Conservation (phyloP, 2,888 invertebrate species). For the Hirtodrosophila alboralis region DNA sequence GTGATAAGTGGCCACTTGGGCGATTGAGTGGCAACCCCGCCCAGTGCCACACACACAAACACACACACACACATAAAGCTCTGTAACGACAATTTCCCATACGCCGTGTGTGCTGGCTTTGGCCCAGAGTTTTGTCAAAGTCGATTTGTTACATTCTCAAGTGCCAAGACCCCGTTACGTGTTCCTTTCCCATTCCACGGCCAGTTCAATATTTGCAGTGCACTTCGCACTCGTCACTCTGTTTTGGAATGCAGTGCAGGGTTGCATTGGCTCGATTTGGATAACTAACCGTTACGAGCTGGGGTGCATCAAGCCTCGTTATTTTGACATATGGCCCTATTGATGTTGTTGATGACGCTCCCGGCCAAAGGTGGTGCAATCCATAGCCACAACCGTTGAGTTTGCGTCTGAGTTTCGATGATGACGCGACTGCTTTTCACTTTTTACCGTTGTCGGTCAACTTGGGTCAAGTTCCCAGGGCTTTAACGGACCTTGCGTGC, state of each 20-base stretch:
- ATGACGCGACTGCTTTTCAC: slow-evolving; percentile 74
- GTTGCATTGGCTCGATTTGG: slow-evolving; percentile 32
- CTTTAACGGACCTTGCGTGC: slow-evolving; percentile 59
- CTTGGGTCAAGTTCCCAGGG: slow-evolving; percentile 59
- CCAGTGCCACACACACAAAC: slow-evolving; percentile 20
- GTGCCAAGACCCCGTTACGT: slow-evolving; percentile 48
- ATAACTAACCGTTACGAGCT: slow-evolving; percentile 44
- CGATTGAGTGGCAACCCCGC: slow-evolving; percentile 43
- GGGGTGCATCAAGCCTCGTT: slow-evolving; percentile 69
- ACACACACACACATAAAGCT: no score
- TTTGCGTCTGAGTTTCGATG: slow-evolving; percentile 19
- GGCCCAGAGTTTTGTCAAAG: slow-evolving; percentile 74
- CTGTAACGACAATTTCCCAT: slow-evolving; percentile 51
- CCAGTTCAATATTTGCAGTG: slow-evolving; percentile 59
- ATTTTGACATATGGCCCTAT: slow-evolving; percentile 82
- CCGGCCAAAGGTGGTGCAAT: slow-evolving; percentile 39
- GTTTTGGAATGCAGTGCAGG: slow-evolving; percentile 67
- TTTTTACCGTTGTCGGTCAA: slow-evolving; percentile 61
- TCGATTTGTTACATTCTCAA: slow-evolving; percentile 82
- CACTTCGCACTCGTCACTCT: slow-evolving; percentile 54
- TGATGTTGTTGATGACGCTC: slow-evolving; percentile 45
- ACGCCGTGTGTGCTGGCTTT: slow-evolving; percentile 48
- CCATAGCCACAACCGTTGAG: slow-evolving; percentile 3
- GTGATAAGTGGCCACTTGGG: slow-evolving; percentile 73
- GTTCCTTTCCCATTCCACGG: slow-evolving; percentile 7